These are phyloP conservation scores for Portevinia maculata DNA, from an alignment of 2,888 invertebrate genomes.

Conservation along the genomic window DNA sequence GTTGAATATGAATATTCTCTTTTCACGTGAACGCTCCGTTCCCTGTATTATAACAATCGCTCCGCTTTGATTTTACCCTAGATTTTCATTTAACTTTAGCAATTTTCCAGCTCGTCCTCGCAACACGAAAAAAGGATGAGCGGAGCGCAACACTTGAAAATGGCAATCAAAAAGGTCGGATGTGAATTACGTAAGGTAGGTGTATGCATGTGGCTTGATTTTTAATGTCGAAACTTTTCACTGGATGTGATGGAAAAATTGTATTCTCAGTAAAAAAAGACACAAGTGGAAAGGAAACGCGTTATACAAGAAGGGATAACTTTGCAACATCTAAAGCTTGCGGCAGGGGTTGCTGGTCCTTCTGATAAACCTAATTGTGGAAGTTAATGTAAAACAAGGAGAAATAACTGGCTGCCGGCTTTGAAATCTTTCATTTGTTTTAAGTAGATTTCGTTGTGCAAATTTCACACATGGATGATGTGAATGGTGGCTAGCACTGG, in stretches of 20 bases:
- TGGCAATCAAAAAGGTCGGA: constrained; percentile 51
- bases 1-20: constrained; percentile 17
- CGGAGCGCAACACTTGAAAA: constrained; percentile 66
- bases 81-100: constrained; percentile 74
- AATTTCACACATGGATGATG: constrained; percentile 68
- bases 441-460: constrained; percentile 55
- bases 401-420: not conserved
- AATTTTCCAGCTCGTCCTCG: constrained; percentile 43
- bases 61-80: constrained; percentile 67
- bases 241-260: constrained; percentile 66
- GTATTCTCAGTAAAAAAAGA: constrained; percentile 17
- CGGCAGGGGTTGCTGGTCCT: constrained; percentile 38
- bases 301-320: constrained; percentile 54
- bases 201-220: constrained; percentile 60
- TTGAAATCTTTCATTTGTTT: constrained; percentile 39
- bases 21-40: constrained; percentile 6
- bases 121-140: constrained; percentile 40
- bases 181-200: constrained; percentile 25
- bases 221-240: constrained; percentile 73
- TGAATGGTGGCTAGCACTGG: constrained; percentile 41
- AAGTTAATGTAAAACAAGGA: constrained; percentile 64
- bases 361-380: constrained; percentile 59
- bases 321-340: constrained; percentile 45
- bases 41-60: constrained; percentile 35
- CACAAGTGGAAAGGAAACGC: constrained; percentile 19